Percentiles rank a stretch among this genome's conserved stretches.
Conservation (phyloP, 2,113 vertebrate genomes). For the Cyphomyrus discorhynchus region DNA sequence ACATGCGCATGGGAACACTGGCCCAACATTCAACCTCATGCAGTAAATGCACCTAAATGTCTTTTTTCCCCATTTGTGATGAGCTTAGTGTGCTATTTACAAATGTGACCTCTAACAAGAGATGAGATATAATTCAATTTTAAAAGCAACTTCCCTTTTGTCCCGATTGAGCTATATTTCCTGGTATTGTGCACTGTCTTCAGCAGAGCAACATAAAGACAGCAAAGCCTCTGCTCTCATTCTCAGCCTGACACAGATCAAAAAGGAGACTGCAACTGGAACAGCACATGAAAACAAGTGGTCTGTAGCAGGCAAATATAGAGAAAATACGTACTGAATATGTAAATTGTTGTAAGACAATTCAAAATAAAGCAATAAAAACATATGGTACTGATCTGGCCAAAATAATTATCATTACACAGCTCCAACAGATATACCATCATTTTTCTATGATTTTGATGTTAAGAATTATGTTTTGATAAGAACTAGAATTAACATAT, state of each 20-base stretch:
- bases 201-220: background rate
- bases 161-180: background rate
- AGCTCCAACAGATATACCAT: background rate
- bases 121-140: background rate
- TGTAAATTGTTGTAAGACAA: background rate
- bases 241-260: background rate
- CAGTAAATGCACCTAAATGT: background rate
- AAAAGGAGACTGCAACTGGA: background rate
- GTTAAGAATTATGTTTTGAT: background rate
- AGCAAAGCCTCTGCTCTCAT: background rate
- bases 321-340: background rate
- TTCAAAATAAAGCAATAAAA: background rate
- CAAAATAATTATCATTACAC: background rate
- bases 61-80: background rate
- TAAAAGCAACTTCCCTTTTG: background rate
- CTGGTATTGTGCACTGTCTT: background rate
- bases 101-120: background rate
- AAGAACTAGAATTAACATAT: background rate
- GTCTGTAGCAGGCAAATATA: background rate
- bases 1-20: background rate
- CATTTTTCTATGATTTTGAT: background rate
- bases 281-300: background rate
- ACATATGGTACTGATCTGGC: background rate
- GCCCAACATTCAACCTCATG: background rate
- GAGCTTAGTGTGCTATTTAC: background rate